Percentiles rank a stretch among this genome's conserved stretches.
Conservation (phyloP, 2,888 invertebrate species). For the Coelogynopora nodosa region DNA sequence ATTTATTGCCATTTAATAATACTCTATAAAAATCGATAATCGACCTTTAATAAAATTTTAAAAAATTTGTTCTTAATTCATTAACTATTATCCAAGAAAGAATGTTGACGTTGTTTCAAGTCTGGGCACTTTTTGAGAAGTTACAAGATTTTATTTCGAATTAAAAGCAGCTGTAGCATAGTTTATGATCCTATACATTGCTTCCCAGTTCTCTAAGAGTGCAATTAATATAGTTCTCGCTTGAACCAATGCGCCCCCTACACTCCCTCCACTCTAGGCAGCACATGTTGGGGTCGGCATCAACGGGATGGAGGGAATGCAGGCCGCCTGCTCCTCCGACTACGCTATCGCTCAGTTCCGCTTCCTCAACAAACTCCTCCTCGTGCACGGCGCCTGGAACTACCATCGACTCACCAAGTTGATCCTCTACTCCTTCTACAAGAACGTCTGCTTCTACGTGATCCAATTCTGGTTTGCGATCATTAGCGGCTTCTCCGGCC, state of each 20-base stretch:
- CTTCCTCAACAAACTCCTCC: conserved; percentile 78
- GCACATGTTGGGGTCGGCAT: conserved; percentile 96
- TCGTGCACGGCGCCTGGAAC: conserved; percentile 99
- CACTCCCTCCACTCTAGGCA: too few species aligned
- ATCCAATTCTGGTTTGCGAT: conserved; percentile 94
- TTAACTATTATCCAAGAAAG: too few species aligned
- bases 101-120: too few species aligned
- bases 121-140: too few species aligned
- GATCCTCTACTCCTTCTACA: conserved; percentile 97
- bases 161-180: too few species aligned
- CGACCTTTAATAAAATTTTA: too few species aligned
- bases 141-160: too few species aligned
- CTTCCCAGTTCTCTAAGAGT: too few species aligned
- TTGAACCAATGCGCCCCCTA: background rate
- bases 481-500: conserved; percentile 95
- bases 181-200: too few species aligned
- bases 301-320: conserved; percentile 94
- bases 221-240: background rate
- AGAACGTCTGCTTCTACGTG: conserved; percentile 97
- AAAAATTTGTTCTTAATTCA: too few species aligned
- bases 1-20: too few species aligned
- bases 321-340: conserved; percentile 97
- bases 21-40: too few species aligned
- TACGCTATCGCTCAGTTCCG: conserved; percentile 97
- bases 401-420: conserved; percentile 94